phyloP scores from a whole-genome alignment of 2,113 vertebrate species.

The Catharus fuscescens region DNA sequence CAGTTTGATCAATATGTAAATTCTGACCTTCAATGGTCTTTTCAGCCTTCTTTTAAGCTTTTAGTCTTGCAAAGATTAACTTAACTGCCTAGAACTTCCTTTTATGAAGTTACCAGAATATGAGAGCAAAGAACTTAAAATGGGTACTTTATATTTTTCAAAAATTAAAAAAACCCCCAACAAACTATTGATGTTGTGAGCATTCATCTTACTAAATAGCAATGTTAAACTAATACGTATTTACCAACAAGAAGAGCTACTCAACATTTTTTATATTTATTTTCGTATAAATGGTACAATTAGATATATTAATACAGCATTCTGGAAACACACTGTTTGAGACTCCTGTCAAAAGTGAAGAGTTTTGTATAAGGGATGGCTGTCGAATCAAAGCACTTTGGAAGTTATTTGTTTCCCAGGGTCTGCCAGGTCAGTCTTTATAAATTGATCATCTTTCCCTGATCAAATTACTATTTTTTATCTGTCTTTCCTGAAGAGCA shows the following conservation, averaged over 20 bases:
- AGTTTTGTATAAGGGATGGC: not conserved
- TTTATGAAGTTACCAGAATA: constrained; percentile 62
- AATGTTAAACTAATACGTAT: not conserved
- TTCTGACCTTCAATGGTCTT: constrained; percentile 85
- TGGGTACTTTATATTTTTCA: not conserved
- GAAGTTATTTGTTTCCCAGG: not conserved
- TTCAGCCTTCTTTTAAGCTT: constrained; percentile 78
- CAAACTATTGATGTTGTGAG: not conserved
- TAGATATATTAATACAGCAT: not conserved
- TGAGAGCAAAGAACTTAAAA: constrained; percentile 2
- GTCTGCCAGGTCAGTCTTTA: not conserved
- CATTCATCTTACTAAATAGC: not conserved
- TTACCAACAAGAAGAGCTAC: not conserved
- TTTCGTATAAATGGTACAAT: not conserved
- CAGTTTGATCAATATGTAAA: constrained; percentile 86
- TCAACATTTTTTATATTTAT: not conserved
- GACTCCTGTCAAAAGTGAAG: not conserved
- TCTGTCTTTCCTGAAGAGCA: not conserved
- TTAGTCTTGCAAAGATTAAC: constrained; percentile 80
- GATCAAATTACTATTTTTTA: not conserved
- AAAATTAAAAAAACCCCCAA: not conserved
- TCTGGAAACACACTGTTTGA: not conserved
- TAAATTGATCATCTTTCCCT: not conserved
- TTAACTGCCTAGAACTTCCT: constrained; percentile 73
- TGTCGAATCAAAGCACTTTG: not conserved